Evolutionary conservation across 2,888 invertebrate genomes (phyloP).

Genomic region (Stenotaenia linearis): DNA sequence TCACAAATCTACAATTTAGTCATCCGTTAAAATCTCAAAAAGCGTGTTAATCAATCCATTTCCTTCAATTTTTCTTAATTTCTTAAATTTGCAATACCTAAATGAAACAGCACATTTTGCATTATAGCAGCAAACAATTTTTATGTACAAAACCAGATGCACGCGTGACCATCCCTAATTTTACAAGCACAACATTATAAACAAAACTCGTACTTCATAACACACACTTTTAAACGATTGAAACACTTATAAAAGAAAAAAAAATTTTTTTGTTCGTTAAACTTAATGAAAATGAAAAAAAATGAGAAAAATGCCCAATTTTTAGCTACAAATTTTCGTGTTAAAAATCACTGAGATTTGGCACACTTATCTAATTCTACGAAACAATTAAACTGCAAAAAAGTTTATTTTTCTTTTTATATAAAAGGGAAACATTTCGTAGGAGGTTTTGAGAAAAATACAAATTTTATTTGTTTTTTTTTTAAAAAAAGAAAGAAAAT

Average conservation of each 20-base stretch:
- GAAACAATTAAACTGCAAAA: background rate
- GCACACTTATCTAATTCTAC: background rate
- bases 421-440: background rate
- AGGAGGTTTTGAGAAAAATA: background rate
- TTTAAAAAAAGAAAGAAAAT: background rate
- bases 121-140: background rate
- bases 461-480: background rate
- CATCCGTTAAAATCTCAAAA: background rate
- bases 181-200: background rate
- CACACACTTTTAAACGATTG: background rate
- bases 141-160: background rate
- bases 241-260: background rate
- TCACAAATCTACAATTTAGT: background rate
- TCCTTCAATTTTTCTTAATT: background rate
- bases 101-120: background rate
- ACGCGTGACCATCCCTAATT: background rate
- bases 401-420: background rate
- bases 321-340: background rate
- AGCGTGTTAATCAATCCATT: background rate
- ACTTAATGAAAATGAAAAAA: background rate
- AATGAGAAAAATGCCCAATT: background rate
- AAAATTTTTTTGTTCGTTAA: background rate
- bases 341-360: background rate
- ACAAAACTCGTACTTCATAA: background rate
- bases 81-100: background rate